These are phyloP conservation scores for Eudemis profundana DNA, from an alignment of 2,888 invertebrate species.

Conservation along the genomic window DNA sequence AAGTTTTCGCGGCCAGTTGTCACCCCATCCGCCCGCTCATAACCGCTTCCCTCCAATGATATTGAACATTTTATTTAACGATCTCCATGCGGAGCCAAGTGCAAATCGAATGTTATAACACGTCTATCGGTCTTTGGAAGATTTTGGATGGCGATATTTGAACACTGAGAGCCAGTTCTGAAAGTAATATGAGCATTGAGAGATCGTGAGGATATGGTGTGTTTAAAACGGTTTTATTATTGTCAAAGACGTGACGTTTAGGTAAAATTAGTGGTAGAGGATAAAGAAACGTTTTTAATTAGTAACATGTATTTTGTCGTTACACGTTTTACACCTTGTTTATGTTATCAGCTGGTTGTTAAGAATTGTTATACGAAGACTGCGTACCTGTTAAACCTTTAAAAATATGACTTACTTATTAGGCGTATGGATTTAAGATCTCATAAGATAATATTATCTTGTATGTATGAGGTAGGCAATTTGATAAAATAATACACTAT, in stretches of 20 bases:
- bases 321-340: background rate
- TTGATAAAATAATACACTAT: too few species aligned
- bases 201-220: background rate
- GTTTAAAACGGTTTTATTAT: background rate
- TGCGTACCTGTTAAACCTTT: background rate
- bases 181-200: background rate
- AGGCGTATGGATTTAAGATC: too few species aligned
- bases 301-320: background rate
- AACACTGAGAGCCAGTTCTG: constrained; percentile 9
- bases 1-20: constrained; percentile 67
- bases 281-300: too few species aligned
- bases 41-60: constrained; percentile 65
- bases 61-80: constrained; percentile 69
- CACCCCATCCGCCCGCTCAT: constrained; percentile 69
- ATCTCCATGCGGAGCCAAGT: constrained; percentile 59
- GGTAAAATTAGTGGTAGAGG: too few species aligned
- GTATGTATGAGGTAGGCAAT: too few species aligned
- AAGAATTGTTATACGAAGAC: background rate
- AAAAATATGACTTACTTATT: too few species aligned
- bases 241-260: too few species aligned
- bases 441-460: too few species aligned
- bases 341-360: background rate
- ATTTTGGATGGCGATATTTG: constrained; percentile 14
- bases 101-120: constrained; percentile 55
- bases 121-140: constrained; percentile 51